Percentiles rank a stretch among this genome's conserved stretches.
Conservation (phyloP, 2,797 vertebrate species). For the Corythornis leucogaster region DNA sequence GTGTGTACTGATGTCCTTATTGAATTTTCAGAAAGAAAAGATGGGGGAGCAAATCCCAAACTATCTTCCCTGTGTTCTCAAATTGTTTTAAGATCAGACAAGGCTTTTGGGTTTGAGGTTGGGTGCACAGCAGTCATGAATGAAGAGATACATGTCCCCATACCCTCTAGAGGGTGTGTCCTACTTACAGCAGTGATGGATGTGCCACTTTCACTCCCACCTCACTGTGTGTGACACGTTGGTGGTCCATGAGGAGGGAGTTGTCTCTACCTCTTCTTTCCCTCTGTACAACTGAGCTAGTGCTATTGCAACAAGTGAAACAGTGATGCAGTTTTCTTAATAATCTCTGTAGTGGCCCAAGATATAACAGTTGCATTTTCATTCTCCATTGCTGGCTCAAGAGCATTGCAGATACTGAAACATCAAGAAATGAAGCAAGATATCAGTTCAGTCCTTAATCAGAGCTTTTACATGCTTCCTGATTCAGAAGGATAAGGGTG, state of each 20-base stretch:
- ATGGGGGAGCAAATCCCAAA: background rate
- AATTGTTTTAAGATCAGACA: background rate
- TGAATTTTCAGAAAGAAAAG: background rate
- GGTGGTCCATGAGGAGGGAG: background rate
- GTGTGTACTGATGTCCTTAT: background rate
- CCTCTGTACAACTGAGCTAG: background rate
- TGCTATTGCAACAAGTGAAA: background rate
- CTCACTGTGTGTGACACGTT: accelerated
- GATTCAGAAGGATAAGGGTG: background rate
- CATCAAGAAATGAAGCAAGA: background rate
- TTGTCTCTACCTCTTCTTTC: background rate
- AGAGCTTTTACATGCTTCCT: background rate
- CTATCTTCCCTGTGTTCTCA: background rate
- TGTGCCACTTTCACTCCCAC: background rate
- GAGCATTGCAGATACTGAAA: background rate
- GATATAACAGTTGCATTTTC: background rate
- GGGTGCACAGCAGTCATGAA: background rate
- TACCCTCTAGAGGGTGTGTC: background rate
- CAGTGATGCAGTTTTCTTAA: background rate
- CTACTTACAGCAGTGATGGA: background rate
- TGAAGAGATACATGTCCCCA: background rate
- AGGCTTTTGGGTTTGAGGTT: background rate
- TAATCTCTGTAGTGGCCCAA: background rate
- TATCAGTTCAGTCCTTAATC: background rate
- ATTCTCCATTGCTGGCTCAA: background rate